Evolutionary conservation across 2,888 invertebrate genomes (phyloP).

Genomic region (Macrophya annulata): DNA sequence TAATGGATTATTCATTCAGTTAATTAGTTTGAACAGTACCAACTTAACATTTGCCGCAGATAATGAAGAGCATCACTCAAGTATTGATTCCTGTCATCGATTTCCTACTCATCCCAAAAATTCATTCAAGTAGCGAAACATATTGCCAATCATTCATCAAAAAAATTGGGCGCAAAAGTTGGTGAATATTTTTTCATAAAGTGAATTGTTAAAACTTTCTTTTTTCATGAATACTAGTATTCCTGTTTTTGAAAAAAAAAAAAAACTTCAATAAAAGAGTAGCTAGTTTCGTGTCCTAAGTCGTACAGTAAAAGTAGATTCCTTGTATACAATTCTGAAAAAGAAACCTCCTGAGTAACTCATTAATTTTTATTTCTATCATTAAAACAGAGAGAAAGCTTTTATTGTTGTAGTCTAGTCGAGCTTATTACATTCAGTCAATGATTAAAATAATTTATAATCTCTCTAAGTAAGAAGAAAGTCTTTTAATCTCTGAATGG

Average conservation of each 20-base stretch:
- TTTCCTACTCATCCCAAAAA: neutral
- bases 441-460: neutral
- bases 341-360: neutral
- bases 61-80: slow-evolving; percentile 7
- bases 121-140: neutral
- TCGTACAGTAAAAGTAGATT: neutral
- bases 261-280: neutral
- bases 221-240: no score
- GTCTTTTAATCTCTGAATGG: neutral
- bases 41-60: neutral
- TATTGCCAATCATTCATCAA: neutral
- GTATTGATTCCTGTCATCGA: neutral
- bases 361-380: neutral
- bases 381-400: neutral
- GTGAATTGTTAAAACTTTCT: no score
- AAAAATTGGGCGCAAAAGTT: neutral
- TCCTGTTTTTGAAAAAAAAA: no score
- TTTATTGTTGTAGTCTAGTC: neutral
- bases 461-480: neutral
- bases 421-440: neutral
- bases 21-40: neutral
- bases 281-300: neutral
- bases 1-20: slow-evolving; percentile 2
- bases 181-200: no score
- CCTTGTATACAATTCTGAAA: neutral